phyloP scores from a whole-genome alignment of 2,113 vertebrate genomes.

The Cacatua alba region DNA sequence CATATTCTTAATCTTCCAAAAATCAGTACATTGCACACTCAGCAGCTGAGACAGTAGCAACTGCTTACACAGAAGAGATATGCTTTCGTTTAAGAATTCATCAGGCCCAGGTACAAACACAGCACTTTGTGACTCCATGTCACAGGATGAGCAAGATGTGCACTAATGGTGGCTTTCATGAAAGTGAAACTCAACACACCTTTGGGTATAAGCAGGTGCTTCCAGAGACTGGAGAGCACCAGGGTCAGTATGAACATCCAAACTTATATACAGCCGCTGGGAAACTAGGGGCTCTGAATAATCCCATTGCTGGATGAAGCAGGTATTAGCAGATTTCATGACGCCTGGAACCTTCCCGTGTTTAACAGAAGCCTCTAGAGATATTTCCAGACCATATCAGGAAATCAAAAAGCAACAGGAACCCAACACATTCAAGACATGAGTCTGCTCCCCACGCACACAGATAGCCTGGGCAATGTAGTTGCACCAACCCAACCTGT shows the following conservation, averaged over 20 bases:
- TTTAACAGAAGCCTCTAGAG: background rate
- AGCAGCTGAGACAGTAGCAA: background rate
- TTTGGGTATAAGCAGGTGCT: background rate
- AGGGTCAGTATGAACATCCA: background rate
- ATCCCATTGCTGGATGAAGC: background rate
- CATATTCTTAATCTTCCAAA: background rate
- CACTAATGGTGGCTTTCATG: background rate
- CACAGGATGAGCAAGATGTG: background rate
- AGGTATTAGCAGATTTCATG: background rate
- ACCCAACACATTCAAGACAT: fast-evolving
- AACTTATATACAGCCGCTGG: background rate
- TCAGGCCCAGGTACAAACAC: background rate
- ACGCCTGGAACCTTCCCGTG: background rate
- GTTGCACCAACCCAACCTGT: background rate
- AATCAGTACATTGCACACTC: background rate
- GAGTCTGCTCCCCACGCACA: fast-evolving
- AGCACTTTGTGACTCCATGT: background rate
- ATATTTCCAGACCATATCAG: background rate
- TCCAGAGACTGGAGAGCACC: background rate
- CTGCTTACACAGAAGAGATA: background rate
- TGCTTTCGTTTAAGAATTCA: background rate
- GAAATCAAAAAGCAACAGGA: background rate
- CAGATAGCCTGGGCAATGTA: fast-evolving
- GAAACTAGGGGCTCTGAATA: background rate
- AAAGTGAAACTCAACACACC: background rate